Percentiles rank a stretch among this genome's conserved stretches.
Evolutionary conservation across 53 echinoderm and acorn worm species (phyloP).

Genomic region (Astropecten irregularis): DNA sequence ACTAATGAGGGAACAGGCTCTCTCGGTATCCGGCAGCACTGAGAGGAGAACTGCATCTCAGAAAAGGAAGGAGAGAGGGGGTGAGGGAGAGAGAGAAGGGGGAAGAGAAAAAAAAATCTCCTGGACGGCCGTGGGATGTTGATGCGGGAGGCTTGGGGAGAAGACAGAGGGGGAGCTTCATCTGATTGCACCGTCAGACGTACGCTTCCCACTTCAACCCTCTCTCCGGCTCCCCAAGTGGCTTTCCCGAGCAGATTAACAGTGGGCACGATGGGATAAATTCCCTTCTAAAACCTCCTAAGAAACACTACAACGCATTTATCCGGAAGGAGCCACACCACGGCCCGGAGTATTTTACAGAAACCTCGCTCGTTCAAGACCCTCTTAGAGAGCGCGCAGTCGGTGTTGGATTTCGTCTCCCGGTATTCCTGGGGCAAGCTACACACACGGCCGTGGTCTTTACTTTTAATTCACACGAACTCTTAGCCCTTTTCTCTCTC

Average conservation of each 20-base stretch:
- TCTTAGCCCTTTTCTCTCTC: background rate
- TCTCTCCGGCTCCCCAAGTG: conserved; percentile 61
- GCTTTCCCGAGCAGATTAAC: conserved; percentile 78
- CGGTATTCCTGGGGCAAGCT: conserved; percentile 49
- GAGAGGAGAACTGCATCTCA: too few species aligned
- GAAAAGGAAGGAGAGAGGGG: too few species aligned
- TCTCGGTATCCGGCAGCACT: conserved; percentile 41
- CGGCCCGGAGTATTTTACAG: conserved; percentile 72
- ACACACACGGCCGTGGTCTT: conserved; percentile 23
- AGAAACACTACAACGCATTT: conserved; percentile 76
- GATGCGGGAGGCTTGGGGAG: conserved; percentile 26
- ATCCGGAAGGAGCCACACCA: conserved; percentile 73
- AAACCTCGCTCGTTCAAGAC: conserved; percentile 28
- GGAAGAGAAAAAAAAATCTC: conserved; percentile 26
- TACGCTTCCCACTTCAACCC: conserved; percentile 57
- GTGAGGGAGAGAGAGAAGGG: too few species aligned
- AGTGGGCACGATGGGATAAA: conserved; percentile 69
- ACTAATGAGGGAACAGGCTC: conserved; percentile 47
- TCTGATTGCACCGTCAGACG: conserved; percentile 54
- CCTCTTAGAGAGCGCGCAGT: conserved; percentile 44
- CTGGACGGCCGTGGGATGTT: conserved; percentile 63
- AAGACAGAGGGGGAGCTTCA: conserved; percentile 36
- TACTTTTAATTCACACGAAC: too few species aligned
- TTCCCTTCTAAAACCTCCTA: conserved; percentile 77
- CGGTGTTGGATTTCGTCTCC: conserved; percentile 56